Evolutionary conservation across 2,888 invertebrate genomes (phyloP).

Genomic region (Pocota personata): DNA sequence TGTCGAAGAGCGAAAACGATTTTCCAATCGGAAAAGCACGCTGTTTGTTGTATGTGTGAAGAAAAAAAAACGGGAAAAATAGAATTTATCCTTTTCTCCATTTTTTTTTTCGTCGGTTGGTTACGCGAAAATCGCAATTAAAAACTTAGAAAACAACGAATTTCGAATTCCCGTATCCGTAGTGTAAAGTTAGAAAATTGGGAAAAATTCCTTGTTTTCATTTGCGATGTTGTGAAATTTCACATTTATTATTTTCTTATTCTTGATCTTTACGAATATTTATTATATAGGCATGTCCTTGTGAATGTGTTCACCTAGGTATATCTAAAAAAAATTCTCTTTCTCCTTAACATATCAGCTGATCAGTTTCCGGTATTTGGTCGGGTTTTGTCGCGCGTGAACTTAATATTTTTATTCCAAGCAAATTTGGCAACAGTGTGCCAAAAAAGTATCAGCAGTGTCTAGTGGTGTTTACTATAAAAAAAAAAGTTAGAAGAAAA

Average conservation of each 20-base stretch:
- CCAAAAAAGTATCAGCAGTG: neutral
- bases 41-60: neutral
- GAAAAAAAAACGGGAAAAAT: neutral
- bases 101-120: neutral
- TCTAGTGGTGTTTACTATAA: conserved; percentile 24
- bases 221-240: conserved; percentile 69
- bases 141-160: neutral
- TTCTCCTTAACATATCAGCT: conserved; percentile 59
- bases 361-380: conserved; percentile 58
- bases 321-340: conserved; percentile 23
- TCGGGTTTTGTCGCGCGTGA: conserved; percentile 46
- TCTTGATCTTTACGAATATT: neutral
- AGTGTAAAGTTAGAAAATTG: neutral
- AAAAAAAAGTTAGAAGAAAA: conserved; percentile 26
- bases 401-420: conserved; percentile 7
- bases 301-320: conserved; percentile 60
- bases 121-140: conserved; percentile 21
- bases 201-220: conserved; percentile 26
- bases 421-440: conserved; percentile 58
- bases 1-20: conserved; percentile 23
- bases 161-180: neutral
- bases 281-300: conserved; percentile 36
- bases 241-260: conserved; percentile 7
- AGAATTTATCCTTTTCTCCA: conserved; percentile 13
- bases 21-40: conserved; percentile 40